These are phyloP conservation scores for Neoascia interrupta DNA, from an alignment of 2,888 invertebrate genomes.

Conservation along the genomic window DNA sequence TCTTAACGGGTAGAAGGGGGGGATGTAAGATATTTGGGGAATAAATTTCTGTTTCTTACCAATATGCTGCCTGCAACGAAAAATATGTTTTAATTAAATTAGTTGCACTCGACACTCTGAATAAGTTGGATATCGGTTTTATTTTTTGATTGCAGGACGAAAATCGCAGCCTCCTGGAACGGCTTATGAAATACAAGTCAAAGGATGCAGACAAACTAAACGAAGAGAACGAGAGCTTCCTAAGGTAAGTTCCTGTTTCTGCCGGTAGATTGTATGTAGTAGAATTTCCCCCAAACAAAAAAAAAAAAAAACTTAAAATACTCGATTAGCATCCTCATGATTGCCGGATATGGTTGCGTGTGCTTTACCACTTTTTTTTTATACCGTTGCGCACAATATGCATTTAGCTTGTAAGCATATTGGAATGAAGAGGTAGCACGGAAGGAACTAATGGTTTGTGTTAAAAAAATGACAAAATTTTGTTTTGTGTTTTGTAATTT, in stretches of 20 bases:
- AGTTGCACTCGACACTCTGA: neutral
- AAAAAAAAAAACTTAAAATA: slow-evolving; percentile 9
- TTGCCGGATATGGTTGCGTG: slow-evolving; percentile 62
- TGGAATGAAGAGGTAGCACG: slow-evolving; percentile 25
- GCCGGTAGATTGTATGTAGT: neutral
- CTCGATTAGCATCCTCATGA: slow-evolving; percentile 61
- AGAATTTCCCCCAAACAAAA: neutral
- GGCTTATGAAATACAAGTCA: slow-evolving; percentile 94
- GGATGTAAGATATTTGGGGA: no score
- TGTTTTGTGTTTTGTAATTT: neutral
- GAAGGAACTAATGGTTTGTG: slow-evolving; percentile 4
- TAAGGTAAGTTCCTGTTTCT: slow-evolving; percentile 85
- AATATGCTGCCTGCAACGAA: neutral
- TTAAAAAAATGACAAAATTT: neutral
- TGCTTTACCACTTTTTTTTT: slow-evolving; percentile 53
- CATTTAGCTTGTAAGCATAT: slow-evolving; percentile 56
- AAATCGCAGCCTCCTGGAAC: slow-evolving; percentile 90
- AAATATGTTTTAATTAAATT: slow-evolving; percentile 2
- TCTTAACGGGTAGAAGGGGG: no score
- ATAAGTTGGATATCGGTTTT: neutral
- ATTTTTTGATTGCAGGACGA: slow-evolving; percentile 85
- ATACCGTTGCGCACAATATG: slow-evolving; percentile 18
- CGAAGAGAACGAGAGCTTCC: slow-evolving; percentile 95
- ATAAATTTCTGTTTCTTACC: no score
- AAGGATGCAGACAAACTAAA: slow-evolving; percentile 98